Evolutionary conservation across 2,113 vertebrate species (phyloP).

Genomic region (Tonatia bakeri): DNA sequence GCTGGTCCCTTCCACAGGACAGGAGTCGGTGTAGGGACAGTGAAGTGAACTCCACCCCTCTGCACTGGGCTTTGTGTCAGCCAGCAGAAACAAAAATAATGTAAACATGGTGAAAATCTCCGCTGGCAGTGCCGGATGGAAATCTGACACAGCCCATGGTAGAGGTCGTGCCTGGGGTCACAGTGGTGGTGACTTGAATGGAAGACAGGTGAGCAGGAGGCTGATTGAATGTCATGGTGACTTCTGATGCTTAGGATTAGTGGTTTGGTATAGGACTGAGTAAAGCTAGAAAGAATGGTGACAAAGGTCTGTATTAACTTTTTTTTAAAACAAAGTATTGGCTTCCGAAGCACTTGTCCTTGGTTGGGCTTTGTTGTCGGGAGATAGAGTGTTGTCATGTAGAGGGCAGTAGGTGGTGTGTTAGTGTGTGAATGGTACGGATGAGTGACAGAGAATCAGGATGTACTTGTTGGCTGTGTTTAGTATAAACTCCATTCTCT

Average conservation of each 20-base stretch:
- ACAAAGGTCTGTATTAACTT: not conserved
- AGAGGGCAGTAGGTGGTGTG: not conserved
- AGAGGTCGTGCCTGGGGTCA: not conserved
- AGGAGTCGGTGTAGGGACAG: not conserved
- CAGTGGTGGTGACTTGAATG: not conserved
- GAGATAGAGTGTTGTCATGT: not conserved
- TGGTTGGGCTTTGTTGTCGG: not conserved
- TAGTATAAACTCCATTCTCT: slow-evolving; percentile 58
- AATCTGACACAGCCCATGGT: not conserved
- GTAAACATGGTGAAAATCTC: not conserved
- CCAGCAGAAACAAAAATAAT: not conserved
- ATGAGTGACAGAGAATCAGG: slow-evolving; percentile 62
- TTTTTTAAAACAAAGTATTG: not conserved
- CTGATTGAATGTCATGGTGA: not conserved
- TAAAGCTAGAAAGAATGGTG: not conserved
- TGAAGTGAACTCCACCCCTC: not conserved
- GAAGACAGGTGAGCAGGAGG: not conserved
- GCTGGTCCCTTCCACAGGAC: rapidly evolving
- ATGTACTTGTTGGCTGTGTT: slow-evolving; percentile 58
- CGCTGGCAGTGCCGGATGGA: not conserved
- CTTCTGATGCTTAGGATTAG: not conserved
- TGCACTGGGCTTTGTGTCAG: not conserved
- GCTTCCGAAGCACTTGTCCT: not conserved
- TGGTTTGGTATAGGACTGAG: not conserved
- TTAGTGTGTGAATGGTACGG: slow-evolving; percentile 30